Evolutionary conservation across 2,797 vertebrate species (phyloP), one percentile per base, ranked within the genome.

Genomic region (Hozukius guyotensis): DNA sequence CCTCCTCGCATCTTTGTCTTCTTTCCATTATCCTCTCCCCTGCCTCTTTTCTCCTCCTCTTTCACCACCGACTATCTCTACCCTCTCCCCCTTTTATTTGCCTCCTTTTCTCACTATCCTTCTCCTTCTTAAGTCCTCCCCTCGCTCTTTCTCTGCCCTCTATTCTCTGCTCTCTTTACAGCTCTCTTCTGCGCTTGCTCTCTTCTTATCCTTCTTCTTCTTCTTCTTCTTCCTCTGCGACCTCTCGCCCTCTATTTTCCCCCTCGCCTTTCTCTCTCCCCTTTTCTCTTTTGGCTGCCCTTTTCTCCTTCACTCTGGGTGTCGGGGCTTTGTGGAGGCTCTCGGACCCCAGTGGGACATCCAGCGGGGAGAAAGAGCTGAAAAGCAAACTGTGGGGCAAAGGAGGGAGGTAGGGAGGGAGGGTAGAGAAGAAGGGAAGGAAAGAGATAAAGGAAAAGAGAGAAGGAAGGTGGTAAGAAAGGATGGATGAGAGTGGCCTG

Each of bases 171-270:
- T 69, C 20, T 74, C 85, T 86, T 85, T 87, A 73, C 84, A 66
- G 82, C 81, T 57, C 85, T 82, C 62, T 42, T 65, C 84, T 70
- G 36, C 5, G 27, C 78, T 78, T 67, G 75, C 80, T 82, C 78
- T 88, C 87, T 68, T 84, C 82, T 85, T 62, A 42, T 42, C 38
- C 74, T 75, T 31, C 72, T 75, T 66, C 82, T 79, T 73, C 80
- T 83, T 52, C 83, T 81, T 82, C 80, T 89, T 69, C 8, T 56
- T 31, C 60, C 64, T 61, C 68, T 29, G 59, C 80, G 89, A 94
- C 93, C 93, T 90, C 90, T 94, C 88, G 89, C 91, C 92, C 84
- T 90, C 66, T 88, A 82, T 92, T 91, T 92, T 90, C 80, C 81
- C 81, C 83, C 25, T 75, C 25, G 69, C 75, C 64, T 80, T 89